Evolutionary conservation across 2,888 invertebrate species (phyloP).

Genomic region (Malacosoma neustria): DNA sequence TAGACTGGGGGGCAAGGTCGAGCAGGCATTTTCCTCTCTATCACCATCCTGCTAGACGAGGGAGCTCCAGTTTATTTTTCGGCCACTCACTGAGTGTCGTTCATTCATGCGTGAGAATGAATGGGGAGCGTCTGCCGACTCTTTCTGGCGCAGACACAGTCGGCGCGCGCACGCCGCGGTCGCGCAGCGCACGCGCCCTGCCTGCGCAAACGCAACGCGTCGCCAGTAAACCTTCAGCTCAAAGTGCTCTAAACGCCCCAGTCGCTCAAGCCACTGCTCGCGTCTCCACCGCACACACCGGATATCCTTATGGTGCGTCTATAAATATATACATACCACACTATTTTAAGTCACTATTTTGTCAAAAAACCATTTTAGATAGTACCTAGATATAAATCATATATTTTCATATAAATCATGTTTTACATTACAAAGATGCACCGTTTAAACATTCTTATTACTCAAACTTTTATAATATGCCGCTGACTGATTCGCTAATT

Average conservation of each 20-base stretch:
- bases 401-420: too few species aligned
- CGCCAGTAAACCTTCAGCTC: slow-evolving; percentile 15
- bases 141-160: slow-evolving; percentile 50
- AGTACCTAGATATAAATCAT: too few species aligned
- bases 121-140: slow-evolving; percentile 32
- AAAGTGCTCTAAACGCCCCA: slow-evolving; percentile 16
- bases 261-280: slow-evolving; percentile 24
- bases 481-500: slow-evolving; percentile 36
- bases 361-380: slow-evolving; percentile 18
- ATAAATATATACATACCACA: slow-evolving; percentile 44
- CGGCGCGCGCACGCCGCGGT: slow-evolving; percentile 56
- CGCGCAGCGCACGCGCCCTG: slow-evolving; percentile 46
- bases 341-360: slow-evolving; percentile 22
- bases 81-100: slow-evolving; percentile 48
- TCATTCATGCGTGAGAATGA: slow-evolving; percentile 65
- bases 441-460: too few species aligned
- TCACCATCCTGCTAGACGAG: slow-evolving; percentile 15
- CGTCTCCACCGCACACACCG: slow-evolving; percentile 27
- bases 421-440: too few species aligned
- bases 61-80: slow-evolving; percentile 48
- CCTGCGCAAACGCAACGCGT: slow-evolving; percentile 24
- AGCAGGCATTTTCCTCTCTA: slow-evolving; percentile 13
- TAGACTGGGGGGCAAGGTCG: slow-evolving; percentile 12
- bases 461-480: too few species aligned
- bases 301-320: slow-evolving; percentile 52